Percentiles rank a stretch among this genome's conserved stretches.
phyloP scores from a whole-genome alignment of 2,113 vertebrate genomes.

The Amphilophus citrinellus region DNA sequence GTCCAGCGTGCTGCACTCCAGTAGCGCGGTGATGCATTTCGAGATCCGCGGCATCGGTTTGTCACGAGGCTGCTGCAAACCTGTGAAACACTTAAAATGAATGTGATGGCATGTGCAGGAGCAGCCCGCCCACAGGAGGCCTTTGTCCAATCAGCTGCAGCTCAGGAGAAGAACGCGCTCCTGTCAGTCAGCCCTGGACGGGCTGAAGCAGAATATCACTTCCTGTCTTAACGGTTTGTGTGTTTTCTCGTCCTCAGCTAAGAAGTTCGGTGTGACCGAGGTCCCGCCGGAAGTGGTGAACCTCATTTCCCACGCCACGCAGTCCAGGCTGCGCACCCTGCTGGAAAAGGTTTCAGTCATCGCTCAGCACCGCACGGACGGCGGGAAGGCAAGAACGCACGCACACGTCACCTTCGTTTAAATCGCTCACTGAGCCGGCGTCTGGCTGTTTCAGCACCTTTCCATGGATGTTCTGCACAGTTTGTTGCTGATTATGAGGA shows the following conservation, averaged over 20 bases:
- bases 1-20: too few relatives aligned
- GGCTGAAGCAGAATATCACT: too few relatives aligned
- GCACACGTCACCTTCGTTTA: background rate
- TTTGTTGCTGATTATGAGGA: too few relatives aligned
- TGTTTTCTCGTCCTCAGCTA: slow-evolving; percentile 71
- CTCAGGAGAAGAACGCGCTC: too few relatives aligned
- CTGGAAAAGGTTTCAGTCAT: slow-evolving; percentile 87
- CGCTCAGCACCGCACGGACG: slow-evolving; percentile 87
- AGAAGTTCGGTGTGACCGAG: slow-evolving; percentile 87
- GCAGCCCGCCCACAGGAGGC: too few relatives aligned
- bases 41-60: too few relatives aligned
- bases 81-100: too few relatives aligned
- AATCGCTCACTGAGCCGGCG: accelerated
- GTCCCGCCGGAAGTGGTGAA: slow-evolving; percentile 87
- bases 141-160: too few relatives aligned
- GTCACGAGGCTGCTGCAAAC: too few relatives aligned
- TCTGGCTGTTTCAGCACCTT: background rate
- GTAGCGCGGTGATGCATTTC: too few relatives aligned
- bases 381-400: slow-evolving; percentile 75
- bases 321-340: slow-evolving; percentile 83
- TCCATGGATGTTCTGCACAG: accelerated
- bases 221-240: background rate
- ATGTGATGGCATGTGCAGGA: too few relatives aligned
- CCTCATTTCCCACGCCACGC: slow-evolving; percentile 88
- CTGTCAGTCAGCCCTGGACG: too few relatives aligned